Percentiles rank a stretch among this genome's conserved stretches.
Conservation (phyloP, 2,797 vertebrate species). For the Mus caroli region DNA sequence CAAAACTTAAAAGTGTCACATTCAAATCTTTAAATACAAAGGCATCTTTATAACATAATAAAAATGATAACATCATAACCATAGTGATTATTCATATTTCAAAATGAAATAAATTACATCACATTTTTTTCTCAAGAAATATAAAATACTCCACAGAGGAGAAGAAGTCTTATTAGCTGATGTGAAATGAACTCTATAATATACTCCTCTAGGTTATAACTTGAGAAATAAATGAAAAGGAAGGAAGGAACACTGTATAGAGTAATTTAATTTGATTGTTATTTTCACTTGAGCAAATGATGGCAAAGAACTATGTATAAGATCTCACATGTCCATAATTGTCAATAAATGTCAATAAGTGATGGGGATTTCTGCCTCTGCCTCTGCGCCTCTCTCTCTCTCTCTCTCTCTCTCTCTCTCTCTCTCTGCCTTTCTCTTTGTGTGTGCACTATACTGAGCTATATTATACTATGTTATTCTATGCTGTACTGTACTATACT, state of each 20-base stretch:
- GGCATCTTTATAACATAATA: neutral
- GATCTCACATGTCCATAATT: neutral
- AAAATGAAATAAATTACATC: neutral
- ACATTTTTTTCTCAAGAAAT: neutral
- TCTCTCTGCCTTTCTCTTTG: neutral
- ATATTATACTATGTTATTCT: neutral
- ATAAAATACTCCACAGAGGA: neutral
- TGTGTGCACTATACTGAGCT: neutral
- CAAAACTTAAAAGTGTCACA: neutral
- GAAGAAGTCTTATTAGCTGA: neutral
- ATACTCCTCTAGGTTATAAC: neutral
- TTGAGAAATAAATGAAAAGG: neutral
- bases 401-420: neutral
- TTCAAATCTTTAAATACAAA: neutral
- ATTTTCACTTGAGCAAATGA: neutral
- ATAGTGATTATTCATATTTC: neutral
- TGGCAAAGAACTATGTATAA: neutral
- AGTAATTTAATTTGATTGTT: neutral
- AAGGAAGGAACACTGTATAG: neutral
- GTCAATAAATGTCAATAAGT: neutral
- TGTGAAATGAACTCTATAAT: neutral
- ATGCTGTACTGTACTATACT: no score
- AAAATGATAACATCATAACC: neutral
- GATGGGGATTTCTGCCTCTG: neutral
- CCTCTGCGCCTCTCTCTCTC: rapidly evolving